Percentiles rank a stretch among this genome's conserved stretches.
These are phyloP conservation scores for Heliangelus exortis DNA, from an alignment of 2,797 vertebrate genomes.

Conservation along the genomic window DNA sequence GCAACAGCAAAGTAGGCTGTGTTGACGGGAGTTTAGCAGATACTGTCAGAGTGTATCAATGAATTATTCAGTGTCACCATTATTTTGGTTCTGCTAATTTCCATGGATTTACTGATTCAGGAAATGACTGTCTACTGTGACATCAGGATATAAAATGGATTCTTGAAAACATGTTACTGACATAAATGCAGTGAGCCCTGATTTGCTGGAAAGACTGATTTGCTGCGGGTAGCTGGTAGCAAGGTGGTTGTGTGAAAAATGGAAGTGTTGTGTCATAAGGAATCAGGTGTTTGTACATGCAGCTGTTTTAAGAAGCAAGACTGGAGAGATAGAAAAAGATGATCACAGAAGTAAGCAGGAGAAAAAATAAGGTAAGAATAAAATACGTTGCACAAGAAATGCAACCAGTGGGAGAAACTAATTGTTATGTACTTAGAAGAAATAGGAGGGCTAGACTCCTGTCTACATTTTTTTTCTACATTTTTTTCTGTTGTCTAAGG, in stretches of 20 bases:
- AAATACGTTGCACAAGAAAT: background rate
- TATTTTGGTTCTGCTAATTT: slow-evolving; percentile 40
- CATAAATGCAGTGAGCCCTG: background rate
- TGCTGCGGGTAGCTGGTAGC: background rate
- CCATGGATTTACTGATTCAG: background rate
- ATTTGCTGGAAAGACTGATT: background rate
- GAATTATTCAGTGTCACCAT: slow-evolving; percentile 25
- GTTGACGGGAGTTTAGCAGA: slow-evolving; percentile 48
- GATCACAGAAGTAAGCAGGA: background rate
- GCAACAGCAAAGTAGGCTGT: slow-evolving; percentile 21
- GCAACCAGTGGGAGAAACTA: background rate
- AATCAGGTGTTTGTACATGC: background rate
- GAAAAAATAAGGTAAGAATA: background rate
- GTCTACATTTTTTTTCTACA: background rate
- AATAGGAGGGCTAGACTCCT: background rate
- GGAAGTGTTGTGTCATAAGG: background rate
- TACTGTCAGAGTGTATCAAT: slow-evolving; percentile 7
- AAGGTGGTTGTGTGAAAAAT: background rate
- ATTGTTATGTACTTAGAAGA: background rate
- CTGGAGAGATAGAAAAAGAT: background rate
- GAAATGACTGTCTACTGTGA: background rate
- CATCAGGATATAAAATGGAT: background rate
- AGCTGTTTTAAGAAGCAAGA: background rate
- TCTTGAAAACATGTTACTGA: background rate
- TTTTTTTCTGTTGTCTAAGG: background rate